A percentile compares a stretch with the other conserved stretches of the same genome.
Conservation (phyloP, 2,888 invertebrate genomes). For the Caenorhabditis panamensis region DNA sequence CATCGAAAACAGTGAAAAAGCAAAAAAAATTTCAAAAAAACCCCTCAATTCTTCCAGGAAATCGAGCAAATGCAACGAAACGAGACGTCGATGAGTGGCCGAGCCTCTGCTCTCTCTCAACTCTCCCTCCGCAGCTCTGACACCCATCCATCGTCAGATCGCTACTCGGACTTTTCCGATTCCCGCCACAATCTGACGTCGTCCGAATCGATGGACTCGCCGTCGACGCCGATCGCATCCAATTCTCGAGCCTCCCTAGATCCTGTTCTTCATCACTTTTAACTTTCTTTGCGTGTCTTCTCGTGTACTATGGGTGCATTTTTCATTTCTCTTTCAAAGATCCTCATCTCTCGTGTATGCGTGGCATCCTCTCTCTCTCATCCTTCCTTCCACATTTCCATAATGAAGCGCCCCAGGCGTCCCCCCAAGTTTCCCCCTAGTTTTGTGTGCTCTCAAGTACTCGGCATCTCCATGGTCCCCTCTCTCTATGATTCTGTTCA, state of each 20-base stretch:
- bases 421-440: too few relatives aligned
- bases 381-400: conserved; percentile 16
- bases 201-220: conserved; percentile 29
- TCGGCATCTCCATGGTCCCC: conserved; percentile 50
- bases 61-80: conserved; percentile 49
- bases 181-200: conserved; percentile 41
- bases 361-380: conserved; percentile 8
- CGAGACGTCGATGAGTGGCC: conserved; percentile 38
- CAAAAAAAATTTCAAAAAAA: background rate
- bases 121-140: conserved; percentile 33
- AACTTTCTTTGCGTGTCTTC: conserved; percentile 4
- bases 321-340: background rate
- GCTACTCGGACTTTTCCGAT: conserved; percentile 54
- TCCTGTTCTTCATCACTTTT: conserved; percentile 21
- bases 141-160: conserved; percentile 41
- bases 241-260: conserved; percentile 17
- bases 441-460: conserved; percentile 17
- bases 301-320: conserved; percentile 41
- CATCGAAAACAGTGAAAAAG: background rate
- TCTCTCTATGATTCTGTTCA: conserved; percentile 3
- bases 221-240: conserved; percentile 17
- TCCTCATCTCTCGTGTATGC: conserved; percentile 11
- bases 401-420: conserved; percentile 35
- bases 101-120: conserved; percentile 36
- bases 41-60: conserved; percentile 53